Conservation (phyloP, 1,140 invertebrate genomes). For the Ptiloglossa arizonensis region DNA sequence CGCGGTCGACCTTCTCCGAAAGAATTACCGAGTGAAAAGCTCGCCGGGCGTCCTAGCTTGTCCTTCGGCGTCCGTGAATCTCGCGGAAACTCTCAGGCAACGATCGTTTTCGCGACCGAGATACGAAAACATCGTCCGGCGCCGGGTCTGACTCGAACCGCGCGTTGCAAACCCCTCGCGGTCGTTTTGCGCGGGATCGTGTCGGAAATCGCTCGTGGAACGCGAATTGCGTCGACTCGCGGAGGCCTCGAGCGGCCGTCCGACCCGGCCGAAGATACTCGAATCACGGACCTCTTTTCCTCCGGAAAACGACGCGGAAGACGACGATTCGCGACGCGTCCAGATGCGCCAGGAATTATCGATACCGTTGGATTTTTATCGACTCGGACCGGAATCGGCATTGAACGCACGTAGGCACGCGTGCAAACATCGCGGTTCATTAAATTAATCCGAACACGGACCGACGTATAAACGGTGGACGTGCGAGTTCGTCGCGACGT, state of each 20-base stretch:
- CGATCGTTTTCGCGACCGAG: too few species aligned
- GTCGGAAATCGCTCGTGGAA: conserved; percentile 59
- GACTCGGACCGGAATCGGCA: conserved; percentile 50
- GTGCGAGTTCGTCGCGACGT: conserved; percentile 59
- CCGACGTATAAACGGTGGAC: conserved; percentile 63
- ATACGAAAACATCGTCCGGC: too few species aligned
- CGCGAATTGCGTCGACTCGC: conserved; percentile 58
- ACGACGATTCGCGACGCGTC: too few species aligned
- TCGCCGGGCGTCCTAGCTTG: too few species aligned
- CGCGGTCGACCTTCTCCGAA: neutral
- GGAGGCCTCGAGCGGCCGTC: too few species aligned
- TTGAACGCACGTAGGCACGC: conserved; percentile 64
- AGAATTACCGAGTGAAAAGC: neutral
- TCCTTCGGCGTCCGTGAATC: too few species aligned
- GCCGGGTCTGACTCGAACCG: too few species aligned
- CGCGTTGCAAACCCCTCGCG: conserved; percentile 65
- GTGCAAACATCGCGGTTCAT: conserved; percentile 73
- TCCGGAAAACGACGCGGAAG: conserved; percentile 2
- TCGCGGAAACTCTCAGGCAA: too few species aligned
- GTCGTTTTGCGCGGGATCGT: too few species aligned
- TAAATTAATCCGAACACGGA: conserved; percentile 73
- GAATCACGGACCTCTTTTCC: conserved; percentile 38
- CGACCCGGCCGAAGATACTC: too few species aligned
- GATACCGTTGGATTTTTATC: conserved; percentile 27
- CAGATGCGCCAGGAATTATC: neutral